Evolutionary conservation across 30 jellyfish, hydroid and myxozoan species (phyloP).

Genomic region (Hydractinia echinata): DNA sequence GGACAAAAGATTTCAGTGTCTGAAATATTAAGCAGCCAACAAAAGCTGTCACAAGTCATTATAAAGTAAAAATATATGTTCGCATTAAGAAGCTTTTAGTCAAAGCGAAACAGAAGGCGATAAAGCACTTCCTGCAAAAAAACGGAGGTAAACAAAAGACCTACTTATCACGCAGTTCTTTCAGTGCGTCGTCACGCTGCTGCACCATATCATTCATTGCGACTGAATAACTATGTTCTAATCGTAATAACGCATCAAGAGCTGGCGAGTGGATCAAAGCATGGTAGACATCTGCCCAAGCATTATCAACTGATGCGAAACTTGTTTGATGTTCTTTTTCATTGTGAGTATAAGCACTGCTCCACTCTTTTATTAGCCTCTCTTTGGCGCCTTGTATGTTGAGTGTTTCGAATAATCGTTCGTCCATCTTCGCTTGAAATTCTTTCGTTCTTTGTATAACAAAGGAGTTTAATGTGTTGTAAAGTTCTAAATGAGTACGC

Average conservation of each 20-base stretch:
- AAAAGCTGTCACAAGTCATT: too few species aligned
- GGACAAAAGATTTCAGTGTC: too few species aligned
- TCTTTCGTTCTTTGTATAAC: slow-evolving; percentile 58
- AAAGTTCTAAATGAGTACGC: slow-evolving; percentile 51
- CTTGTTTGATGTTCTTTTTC: slow-evolving; percentile 32
- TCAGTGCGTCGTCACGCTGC: slow-evolving; percentile 54
- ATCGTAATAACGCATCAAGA: slow-evolving; percentile 66
- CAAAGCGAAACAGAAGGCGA: not conserved
- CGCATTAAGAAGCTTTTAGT: too few species aligned
- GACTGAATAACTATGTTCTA: slow-evolving; percentile 76
- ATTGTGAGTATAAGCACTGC: slow-evolving; percentile 47
- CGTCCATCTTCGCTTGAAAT: slow-evolving; percentile 9
- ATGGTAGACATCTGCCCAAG: slow-evolving; percentile 76
- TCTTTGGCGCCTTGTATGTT: slow-evolving; percentile 26
- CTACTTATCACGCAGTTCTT: slow-evolving; percentile 60
- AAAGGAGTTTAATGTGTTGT: slow-evolving; percentile 46
- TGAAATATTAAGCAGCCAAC: too few species aligned
- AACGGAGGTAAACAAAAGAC: not conserved
- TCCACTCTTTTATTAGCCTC: slow-evolving; percentile 55
- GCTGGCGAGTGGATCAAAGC: slow-evolving; percentile 93
- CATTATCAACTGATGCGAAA: slow-evolving; percentile 40
- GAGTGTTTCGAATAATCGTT: slow-evolving; percentile 10
- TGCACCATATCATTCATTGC: slow-evolving; percentile 62
- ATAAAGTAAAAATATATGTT: too few species aligned
- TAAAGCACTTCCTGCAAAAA: not conserved